phyloP scores from a whole-genome alignment of 1,140 invertebrate species.

The Lamellibrachia luymesi region DNA sequence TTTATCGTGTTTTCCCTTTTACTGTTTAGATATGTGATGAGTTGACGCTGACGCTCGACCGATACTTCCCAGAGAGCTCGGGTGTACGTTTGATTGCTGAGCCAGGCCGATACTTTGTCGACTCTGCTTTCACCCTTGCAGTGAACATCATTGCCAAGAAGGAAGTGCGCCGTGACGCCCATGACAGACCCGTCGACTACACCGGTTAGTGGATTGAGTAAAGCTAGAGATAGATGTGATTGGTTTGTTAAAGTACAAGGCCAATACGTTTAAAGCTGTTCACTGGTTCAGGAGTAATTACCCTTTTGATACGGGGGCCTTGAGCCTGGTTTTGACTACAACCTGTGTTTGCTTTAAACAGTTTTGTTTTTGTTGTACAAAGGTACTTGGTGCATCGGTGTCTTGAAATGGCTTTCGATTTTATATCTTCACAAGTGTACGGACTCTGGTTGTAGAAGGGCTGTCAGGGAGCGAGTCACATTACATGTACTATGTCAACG shows the following conservation, averaged over 20 bases:
- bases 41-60: conserved; percentile 77
- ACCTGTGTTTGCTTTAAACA: no score
- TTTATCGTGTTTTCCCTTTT: neutral
- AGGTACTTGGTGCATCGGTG: no score
- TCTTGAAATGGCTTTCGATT: no score
- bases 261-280: no score
- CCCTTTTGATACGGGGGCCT: no score
- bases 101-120: conserved; percentile 88
- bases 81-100: conserved; percentile 87
- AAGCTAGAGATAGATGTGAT: no score
- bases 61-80: conserved; percentile 73
- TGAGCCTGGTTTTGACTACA: no score
- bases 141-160: conserved; percentile 83
- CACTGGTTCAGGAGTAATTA: no score
- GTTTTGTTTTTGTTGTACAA: no score
- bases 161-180: conserved; percentile 60
- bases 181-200: conserved; percentile 19
- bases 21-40: conserved; percentile 66
- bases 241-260: no score
- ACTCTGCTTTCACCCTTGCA: conserved; percentile 87
- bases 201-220: neutral
- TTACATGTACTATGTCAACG: conserved; percentile 83
- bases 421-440: no score
- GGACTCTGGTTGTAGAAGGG: neutral
- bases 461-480: conserved; percentile 57